Conservation (phyloP, 2,113 vertebrate species). For the Scatophagus argus region DNA sequence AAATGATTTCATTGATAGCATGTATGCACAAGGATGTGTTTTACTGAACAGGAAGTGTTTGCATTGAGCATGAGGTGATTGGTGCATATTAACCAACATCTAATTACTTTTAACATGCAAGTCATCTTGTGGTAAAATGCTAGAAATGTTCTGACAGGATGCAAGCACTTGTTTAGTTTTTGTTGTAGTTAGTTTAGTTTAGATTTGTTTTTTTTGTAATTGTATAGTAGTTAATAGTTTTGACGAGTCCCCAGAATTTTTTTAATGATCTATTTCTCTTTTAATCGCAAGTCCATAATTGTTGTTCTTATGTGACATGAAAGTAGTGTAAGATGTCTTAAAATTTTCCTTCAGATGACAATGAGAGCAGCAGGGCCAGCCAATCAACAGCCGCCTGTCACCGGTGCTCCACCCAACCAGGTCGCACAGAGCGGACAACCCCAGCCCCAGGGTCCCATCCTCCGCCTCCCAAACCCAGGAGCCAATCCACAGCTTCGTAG, state of each 20-base stretch:
- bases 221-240: no score
- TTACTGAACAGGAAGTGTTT: neutral
- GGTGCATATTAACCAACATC: neutral
- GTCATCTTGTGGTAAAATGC: neutral
- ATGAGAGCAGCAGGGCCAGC: slow-evolving; percentile 85
- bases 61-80: neutral
- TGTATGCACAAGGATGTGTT: slow-evolving; percentile 35
- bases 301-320: neutral
- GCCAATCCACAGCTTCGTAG: slow-evolving; percentile 95
- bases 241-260: no score
- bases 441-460: slow-evolving; percentile 87
- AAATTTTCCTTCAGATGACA: slow-evolving; percentile 80
- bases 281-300: neutral
- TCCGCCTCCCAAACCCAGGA: slow-evolving; percentile 90
- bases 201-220: no score
- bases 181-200: no score
- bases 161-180: neutral
- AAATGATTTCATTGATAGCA: neutral
- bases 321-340: neutral
- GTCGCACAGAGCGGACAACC: slow-evolving; percentile 80
- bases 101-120: neutral
- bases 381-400: slow-evolving; percentile 82
- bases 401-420: slow-evolving; percentile 87
- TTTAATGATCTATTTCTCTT: neutral
- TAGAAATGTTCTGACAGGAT: no score